Conservation (phyloP, 2,113 vertebrate species). For the Saccopteryx bilineata region DNA sequence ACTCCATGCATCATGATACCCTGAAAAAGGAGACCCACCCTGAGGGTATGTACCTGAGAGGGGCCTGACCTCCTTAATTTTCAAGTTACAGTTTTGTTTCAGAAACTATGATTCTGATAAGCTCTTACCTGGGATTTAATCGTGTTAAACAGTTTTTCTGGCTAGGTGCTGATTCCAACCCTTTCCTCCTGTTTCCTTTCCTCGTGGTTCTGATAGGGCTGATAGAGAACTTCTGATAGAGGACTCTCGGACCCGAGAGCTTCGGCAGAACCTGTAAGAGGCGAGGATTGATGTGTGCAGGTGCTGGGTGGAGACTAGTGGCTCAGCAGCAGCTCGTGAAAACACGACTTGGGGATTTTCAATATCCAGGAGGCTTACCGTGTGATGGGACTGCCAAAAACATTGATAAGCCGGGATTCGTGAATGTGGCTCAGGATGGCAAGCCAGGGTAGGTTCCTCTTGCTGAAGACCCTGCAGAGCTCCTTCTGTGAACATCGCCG, state of each 20-base stretch:
- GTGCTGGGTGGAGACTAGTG: neutral
- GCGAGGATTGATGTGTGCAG: neutral
- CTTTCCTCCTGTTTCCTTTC: neutral
- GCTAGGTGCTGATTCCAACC: neutral
- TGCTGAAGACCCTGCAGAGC: neutral
- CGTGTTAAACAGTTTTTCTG: neutral
- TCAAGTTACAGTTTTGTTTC: slow-evolving; percentile 40
- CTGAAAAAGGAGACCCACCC: neutral
- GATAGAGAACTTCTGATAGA: neutral
- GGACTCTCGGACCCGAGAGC: neutral
- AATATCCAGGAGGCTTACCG: neutral
- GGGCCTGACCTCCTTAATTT: neutral
- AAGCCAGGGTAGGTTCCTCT: neutral
- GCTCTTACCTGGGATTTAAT: slow-evolving; percentile 8
- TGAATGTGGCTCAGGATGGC: neutral
- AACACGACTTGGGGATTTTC: neutral
- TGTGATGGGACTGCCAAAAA: neutral
- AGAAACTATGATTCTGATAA: neutral
- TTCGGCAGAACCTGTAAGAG: neutral
- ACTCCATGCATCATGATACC: too few relatives aligned
- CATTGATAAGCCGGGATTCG: neutral
- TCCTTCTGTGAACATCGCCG: neutral
- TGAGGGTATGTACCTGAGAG: neutral
- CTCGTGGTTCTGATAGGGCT: neutral
- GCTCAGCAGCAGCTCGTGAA: neutral